A percentile compares a stretch with the other conserved stretches of the same genome.
These are phyloP conservation scores for Glyphotaelius pellucidus DNA, from an alignment of 2,888 invertebrate species.

Conservation along the genomic window DNA sequence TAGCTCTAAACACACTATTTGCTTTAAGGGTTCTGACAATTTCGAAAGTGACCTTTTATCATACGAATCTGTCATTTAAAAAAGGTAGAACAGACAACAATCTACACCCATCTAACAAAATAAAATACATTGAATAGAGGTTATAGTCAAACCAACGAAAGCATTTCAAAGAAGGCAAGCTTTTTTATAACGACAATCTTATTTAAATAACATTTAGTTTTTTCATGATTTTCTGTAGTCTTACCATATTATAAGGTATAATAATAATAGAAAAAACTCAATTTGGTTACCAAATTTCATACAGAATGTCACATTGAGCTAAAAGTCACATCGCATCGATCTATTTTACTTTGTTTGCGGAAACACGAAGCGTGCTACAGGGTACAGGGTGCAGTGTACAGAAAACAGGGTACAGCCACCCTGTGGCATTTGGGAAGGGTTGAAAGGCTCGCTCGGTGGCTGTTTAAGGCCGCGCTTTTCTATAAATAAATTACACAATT, in stretches of 20 bases:
- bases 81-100: background rate
- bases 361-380: conserved; percentile 36
- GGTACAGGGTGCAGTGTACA: background rate
- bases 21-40: background rate
- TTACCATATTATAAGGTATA: background rate
- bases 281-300: background rate
- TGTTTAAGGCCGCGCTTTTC: conserved; percentile 35
- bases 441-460: conserved; percentile 19
- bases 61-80: conserved; percentile 1
- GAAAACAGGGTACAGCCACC: background rate
- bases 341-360: conserved; percentile 57
- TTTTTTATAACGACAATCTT: background rate
- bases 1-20: background rate
- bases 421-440: conserved; percentile 46
- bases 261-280: background rate
- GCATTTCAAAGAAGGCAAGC: background rate
- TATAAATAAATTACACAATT: conserved; percentile 43
- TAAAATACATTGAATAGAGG: background rate
- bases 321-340: conserved; percentile 60
- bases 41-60: conserved; percentile 6
- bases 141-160: background rate
- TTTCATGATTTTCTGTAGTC: background rate
- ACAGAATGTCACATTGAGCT: conserved; percentile 58
- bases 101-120: background rate
- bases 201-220: background rate